Percentiles rank a stretch among this genome's conserved stretches.
Evolutionary conservation across 2,113 vertebrate genomes (phyloP).

Genomic region (Micromys minutus): DNA sequence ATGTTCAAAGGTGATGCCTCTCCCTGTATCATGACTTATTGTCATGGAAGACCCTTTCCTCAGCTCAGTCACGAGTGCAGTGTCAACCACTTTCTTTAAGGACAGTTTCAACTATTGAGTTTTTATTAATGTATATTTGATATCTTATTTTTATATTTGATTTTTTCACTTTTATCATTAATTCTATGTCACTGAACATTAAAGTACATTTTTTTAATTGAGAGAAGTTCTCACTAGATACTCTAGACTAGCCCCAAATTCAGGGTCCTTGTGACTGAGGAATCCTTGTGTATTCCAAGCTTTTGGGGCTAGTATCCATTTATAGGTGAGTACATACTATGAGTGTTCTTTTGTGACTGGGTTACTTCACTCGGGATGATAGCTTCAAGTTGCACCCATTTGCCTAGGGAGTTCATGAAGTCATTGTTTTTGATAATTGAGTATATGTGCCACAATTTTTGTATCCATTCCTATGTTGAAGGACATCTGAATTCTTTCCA

Average conservation of each 20-base stretch:
- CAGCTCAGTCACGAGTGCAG: neutral
- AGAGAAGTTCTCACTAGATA: neutral
- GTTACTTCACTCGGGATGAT: no score
- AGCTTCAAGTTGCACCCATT: no score
- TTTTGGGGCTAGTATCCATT: no score
- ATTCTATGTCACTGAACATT: conserved; percentile 4
- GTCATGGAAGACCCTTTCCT: neutral
- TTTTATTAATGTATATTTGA: neutral
- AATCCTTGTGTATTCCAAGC: no score
- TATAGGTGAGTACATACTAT: no score
- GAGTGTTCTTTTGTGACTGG: no score
- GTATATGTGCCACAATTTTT: no score
- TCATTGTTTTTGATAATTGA: no score
- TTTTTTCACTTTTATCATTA: neutral
- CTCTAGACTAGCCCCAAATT: neutral
- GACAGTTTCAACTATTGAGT: neutral
- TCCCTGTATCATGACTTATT: neutral
- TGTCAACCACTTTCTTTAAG: neutral
- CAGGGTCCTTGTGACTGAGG: neutral
- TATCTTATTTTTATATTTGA: neutral
- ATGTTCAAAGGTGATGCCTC: no score
- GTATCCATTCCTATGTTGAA: no score
- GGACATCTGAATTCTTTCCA: no score
- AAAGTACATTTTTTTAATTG: neutral
- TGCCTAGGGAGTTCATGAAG: no score